phyloP scores from a whole-genome alignment of 2,888 invertebrate genomes.

The Polymixis lichenea region DNA sequence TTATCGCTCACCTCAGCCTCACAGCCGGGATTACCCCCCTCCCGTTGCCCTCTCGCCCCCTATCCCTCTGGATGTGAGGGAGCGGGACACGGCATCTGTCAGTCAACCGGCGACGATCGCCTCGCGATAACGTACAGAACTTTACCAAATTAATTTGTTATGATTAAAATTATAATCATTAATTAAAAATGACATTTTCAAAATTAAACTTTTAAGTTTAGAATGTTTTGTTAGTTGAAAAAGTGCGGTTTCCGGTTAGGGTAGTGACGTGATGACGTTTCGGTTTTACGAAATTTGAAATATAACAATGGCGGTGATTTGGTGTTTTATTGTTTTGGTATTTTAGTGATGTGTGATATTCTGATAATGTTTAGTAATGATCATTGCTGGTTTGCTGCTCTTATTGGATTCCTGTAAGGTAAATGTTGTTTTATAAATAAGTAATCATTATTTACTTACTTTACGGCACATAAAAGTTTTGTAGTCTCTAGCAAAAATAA shows the following conservation, averaged over 20 bases:
- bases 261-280: conserved; percentile 57
- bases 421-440: conserved; percentile 41
- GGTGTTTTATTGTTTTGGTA: conserved; percentile 49
- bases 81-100: conserved; percentile 74
- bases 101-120: conserved; percentile 80
- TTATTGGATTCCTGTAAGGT: conserved; percentile 84
- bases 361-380: conserved; percentile 72
- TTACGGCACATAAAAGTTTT: not conserved
- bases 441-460: not conserved
- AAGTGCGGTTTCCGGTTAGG: conserved; percentile 46
- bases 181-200: conserved; percentile 51
- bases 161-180: conserved; percentile 39
- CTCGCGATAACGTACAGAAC: conserved; percentile 73
- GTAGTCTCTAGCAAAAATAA: too few relatives aligned
- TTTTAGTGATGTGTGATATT: conserved; percentile 61
- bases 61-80: conserved; percentile 80
- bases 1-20: conserved; percentile 72
- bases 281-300: conserved; percentile 52
- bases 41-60: conserved; percentile 71
- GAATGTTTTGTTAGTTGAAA: conserved; percentile 27
- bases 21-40: conserved; percentile 72
- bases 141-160: conserved; percentile 50
- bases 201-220: conserved; percentile 21
- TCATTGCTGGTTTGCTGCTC: conserved; percentile 58
- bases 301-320: conserved; percentile 56